A percentile compares a stretch with the other conserved stretches of the same genome.
phyloP scores from a whole-genome alignment of 1,140 invertebrate genomes.

The Pachypsylla venusta region DNA sequence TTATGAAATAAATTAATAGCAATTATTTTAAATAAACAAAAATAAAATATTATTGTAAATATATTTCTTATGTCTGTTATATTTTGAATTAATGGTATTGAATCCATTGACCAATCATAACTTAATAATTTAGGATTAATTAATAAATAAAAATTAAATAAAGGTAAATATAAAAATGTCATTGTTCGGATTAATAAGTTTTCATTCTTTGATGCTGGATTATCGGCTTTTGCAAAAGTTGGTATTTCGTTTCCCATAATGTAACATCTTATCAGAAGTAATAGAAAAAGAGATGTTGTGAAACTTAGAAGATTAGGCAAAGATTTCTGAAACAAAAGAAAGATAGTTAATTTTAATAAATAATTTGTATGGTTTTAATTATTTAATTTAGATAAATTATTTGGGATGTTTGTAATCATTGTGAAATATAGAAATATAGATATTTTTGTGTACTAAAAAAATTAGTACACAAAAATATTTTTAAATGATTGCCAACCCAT shows the following conservation, averaged over 20 bases:
- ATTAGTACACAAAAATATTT: no score
- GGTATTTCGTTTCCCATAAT: slow-evolving; percentile 46
- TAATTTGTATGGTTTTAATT: no score
- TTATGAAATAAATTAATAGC: neutral
- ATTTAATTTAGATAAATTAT: no score
- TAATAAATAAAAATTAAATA: slow-evolving; percentile 66
- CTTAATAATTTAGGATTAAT: slow-evolving; percentile 65
- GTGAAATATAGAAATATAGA: no score
- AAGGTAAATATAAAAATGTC: slow-evolving; percentile 73
- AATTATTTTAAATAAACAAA: neutral
- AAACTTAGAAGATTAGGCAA: slow-evolving; percentile 40
- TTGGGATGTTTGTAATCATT: no score
- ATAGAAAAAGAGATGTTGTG: slow-evolving; percentile 34
- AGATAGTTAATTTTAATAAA: no score
- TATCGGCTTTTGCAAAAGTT: slow-evolving; percentile 73
- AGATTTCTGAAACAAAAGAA: slow-evolving; percentile 42
- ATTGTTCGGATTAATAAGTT: slow-evolving; percentile 50
- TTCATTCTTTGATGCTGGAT: slow-evolving; percentile 63
- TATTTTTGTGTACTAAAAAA: no score
- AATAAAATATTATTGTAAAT: slow-evolving; percentile 15
- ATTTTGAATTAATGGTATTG: slow-evolving; percentile 60
- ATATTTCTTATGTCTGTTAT: slow-evolving; percentile 57
- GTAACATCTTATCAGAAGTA: slow-evolving; percentile 44
- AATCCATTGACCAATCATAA: slow-evolving; percentile 92
- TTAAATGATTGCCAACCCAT: no score